phyloP scores from a whole-genome alignment of 2,113 vertebrate genomes.

The Anthoscopus minutus region DNA sequence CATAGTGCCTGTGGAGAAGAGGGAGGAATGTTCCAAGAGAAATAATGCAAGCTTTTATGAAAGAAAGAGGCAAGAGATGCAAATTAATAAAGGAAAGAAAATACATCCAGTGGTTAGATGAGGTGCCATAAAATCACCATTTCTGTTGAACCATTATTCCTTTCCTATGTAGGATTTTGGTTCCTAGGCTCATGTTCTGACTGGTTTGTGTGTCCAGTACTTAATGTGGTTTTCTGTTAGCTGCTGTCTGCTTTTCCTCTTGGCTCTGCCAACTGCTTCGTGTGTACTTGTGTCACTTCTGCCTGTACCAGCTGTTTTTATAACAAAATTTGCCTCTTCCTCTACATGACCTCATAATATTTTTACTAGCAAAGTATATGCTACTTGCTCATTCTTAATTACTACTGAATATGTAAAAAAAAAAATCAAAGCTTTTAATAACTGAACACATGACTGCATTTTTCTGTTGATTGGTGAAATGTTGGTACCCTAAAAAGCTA shows the following conservation, averaged over 20 bases:
- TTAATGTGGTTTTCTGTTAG: neutral
- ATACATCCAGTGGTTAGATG: neutral
- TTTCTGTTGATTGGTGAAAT: neutral
- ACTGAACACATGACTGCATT: neutral
- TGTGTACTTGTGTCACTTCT: neutral
- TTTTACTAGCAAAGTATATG: neutral
- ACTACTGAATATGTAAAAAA: neutral
- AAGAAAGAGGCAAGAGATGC: neutral
- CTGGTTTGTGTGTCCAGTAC: neutral
- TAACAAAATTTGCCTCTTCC: neutral
- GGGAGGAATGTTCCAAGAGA: neutral
- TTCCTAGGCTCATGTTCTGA: neutral
- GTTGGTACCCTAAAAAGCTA: neutral
- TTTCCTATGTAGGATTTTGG: neutral
- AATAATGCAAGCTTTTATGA: neutral
- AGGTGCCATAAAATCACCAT: neutral
- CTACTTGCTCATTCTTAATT: neutral
- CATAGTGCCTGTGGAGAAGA: neutral
- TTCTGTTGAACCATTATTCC: neutral
- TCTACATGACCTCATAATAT: neutral
- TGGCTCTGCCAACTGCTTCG: neutral
- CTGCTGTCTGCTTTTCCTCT: neutral
- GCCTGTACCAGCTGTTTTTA: neutral
- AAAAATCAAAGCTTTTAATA: neutral
- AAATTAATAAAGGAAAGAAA: neutral